These are phyloP conservation scores for Drosophila guanche DNA, from an alignment of 1,140 invertebrate genomes.

Conservation along the genomic window DNA sequence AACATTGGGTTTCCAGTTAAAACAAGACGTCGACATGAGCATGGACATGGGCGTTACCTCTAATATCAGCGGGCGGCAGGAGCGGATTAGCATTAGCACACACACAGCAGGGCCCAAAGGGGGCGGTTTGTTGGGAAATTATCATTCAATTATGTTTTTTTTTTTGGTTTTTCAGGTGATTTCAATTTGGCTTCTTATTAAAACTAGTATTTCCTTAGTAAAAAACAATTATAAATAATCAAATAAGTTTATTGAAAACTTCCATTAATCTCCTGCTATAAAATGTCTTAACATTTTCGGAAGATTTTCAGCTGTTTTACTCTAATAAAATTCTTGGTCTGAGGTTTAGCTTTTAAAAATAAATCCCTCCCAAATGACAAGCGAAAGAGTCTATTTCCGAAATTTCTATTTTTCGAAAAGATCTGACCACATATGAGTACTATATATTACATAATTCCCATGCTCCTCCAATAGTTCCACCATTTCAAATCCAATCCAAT, in stretches of 20 bases:
- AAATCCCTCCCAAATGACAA: too few relatives aligned
- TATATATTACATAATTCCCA: background rate
- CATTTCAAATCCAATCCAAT: conserved; percentile 2
- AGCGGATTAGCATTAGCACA: conserved; percentile 28
- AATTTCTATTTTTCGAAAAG: too few relatives aligned
- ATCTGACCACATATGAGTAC: too few relatives aligned
- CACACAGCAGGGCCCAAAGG: conserved; percentile 8
- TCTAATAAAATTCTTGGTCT: too few relatives aligned
- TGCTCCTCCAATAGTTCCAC: background rate
- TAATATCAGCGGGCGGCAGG: conserved; percentile 52
- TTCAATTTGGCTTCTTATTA: background rate
- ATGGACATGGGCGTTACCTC: conserved; percentile 72
- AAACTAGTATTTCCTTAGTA: too few relatives aligned
- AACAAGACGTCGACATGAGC: conserved; percentile 61
- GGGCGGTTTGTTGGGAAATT: background rate
- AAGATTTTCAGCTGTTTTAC: too few relatives aligned
- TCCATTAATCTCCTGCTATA: too few relatives aligned
- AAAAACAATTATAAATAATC: too few relatives aligned
- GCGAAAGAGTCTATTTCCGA: too few relatives aligned
- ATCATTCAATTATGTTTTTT: background rate
- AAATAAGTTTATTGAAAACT: too few relatives aligned
- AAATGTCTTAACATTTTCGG: too few relatives aligned
- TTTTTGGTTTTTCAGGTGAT: background rate
- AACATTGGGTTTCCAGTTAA: conserved; percentile 64
- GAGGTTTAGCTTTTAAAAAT: too few relatives aligned